These are phyloP conservation scores for Marasmarcha lunaedactyla DNA, from an alignment of 2,888 invertebrate genomes.

Conservation along the genomic window DNA sequence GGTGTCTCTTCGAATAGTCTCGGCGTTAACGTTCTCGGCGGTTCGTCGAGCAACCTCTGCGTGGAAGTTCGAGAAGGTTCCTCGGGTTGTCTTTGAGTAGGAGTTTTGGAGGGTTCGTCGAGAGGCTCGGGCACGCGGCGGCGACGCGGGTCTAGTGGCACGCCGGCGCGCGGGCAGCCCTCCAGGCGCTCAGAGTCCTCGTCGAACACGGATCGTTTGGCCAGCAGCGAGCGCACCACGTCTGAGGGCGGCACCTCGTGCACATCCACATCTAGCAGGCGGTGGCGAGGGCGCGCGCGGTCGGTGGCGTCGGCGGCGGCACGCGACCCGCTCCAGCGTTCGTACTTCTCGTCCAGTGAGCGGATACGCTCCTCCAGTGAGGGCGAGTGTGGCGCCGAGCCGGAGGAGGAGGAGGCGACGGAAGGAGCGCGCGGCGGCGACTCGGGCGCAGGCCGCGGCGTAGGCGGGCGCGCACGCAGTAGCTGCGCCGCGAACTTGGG, in stretches of 20 bases:
- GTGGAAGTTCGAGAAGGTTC: slow-evolving; percentile 8
- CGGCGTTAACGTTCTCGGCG: slow-evolving; percentile 5
- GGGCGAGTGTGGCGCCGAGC: slow-evolving; percentile 80
- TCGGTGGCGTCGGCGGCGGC: slow-evolving; percentile 70
- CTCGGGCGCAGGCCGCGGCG: slow-evolving; percentile 73
- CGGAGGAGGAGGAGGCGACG: slow-evolving; percentile 80
- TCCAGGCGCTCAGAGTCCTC: slow-evolving; percentile 94
- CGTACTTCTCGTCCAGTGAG: slow-evolving; percentile 93
- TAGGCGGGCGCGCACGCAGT: slow-evolving; percentile 49
- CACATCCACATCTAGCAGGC: slow-evolving; percentile 83
- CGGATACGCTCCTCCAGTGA: slow-evolving; percentile 90
- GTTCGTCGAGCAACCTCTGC: slow-evolving; percentile 7
- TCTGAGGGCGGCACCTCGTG: slow-evolving; percentile 91
- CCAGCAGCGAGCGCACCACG: slow-evolving; percentile 91
- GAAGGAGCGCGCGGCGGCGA: slow-evolving; percentile 79
- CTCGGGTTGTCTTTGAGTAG: slow-evolving; percentile 9
- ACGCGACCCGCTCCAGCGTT: slow-evolving; percentile 83
- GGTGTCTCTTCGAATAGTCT: slow-evolving; percentile 7
- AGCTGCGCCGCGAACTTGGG: slow-evolving; percentile 88
- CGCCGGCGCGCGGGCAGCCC: slow-evolving; percentile 78
- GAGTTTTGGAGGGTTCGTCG: slow-evolving; percentile 8
- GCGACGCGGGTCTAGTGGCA: slow-evolving; percentile 19
- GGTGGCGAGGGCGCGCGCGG: slow-evolving; percentile 75
- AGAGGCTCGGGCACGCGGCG: slow-evolving; percentile 74
- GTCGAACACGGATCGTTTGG: slow-evolving; percentile 94